Conservation (phyloP, 2,113 vertebrate species). For the Trachemys scripta region DNA sequence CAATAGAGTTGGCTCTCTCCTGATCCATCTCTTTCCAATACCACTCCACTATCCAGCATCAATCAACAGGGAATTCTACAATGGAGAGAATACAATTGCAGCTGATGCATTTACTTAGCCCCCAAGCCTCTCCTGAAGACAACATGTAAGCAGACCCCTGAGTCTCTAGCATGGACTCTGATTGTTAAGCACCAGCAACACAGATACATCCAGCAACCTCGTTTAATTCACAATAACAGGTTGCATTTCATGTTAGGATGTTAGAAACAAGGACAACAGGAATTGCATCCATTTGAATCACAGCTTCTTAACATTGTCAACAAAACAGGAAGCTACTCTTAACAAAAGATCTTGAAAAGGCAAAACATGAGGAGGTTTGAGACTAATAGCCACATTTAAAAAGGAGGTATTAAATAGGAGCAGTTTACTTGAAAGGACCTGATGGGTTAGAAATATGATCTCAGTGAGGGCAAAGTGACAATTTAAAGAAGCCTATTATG, state of each 20-base stretch:
- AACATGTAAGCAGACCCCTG: not conserved
- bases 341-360: constrained; percentile 40
- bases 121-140: not conserved
- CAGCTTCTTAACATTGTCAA: constrained; percentile 31
- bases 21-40: not conserved
- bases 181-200: not conserved
- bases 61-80: not conserved
- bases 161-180: not conserved
- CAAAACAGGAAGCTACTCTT: not conserved
- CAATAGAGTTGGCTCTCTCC: not conserved
- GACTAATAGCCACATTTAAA: constrained; percentile 56
- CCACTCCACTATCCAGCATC: not conserved
- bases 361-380: constrained; percentile 17
- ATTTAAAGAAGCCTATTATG: constrained; percentile 65
- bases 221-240: not conserved
- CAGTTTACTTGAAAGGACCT: constrained; percentile 50
- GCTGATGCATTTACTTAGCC: not conserved
- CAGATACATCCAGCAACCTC: not conserved
- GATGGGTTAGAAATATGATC: constrained; percentile 58
- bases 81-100: not conserved
- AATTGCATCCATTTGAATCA: constrained; percentile 34
- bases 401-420: not conserved
- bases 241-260: not conserved
- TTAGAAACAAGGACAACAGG: not conserved
- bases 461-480: constrained; percentile 61